Base-by-base conservation (phyloP, 2,113 vertebrate genomes). In the Cairina moschata region DNA sequence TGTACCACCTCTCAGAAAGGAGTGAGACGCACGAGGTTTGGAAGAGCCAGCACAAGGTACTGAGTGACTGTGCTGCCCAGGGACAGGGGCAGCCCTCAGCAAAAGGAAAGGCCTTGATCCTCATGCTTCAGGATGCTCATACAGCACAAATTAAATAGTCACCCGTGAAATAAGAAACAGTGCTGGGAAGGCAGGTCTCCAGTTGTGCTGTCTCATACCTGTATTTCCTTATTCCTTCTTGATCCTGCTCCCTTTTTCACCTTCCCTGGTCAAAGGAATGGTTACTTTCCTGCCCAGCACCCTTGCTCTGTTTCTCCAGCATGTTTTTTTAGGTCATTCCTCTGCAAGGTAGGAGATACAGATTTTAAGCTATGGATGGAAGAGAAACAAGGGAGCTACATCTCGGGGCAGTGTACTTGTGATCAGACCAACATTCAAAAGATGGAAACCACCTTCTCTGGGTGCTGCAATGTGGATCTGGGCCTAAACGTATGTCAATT, bases 171-270 rank as follows among this genome's bases (percentile, higher is more conserved):
- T 17, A 79, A 68, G 55, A 69, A 73, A 48, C 28, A 56, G 55
- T 4, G 6, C 56, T 65, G 17, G 23, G 25, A 59, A 59, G 34
- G 25, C 20, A 74, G 32, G 9, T 46, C 28, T 83, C 42, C 55
- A 65, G 16, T 1, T 52, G n/a, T 34, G 28, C 54, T 80, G 40
- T 80, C 50, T 59, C 50, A 32, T 32, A 52, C 23, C 10, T 79
- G 20, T 78, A 58, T 66, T 76, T 71, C 17, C 46, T 78, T 22
- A 67, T 2, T 56, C 28, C 9, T 86, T 40, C 32, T 58, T 1
- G 0, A 32, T 38, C 42, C 26, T 0, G 0, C 52, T 71, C 68
- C 8, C 22, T 69, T 21, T 74, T 44, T 59, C 28, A 52, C 26
- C 11, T 4, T 65, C 50, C 17, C 44, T 48, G 17, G 42, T 54